Percentiles rank a stretch among this genome's conserved stretches.
Conservation (phyloP, 2,797 vertebrate species). For the Premnoplex brunnescens region DNA sequence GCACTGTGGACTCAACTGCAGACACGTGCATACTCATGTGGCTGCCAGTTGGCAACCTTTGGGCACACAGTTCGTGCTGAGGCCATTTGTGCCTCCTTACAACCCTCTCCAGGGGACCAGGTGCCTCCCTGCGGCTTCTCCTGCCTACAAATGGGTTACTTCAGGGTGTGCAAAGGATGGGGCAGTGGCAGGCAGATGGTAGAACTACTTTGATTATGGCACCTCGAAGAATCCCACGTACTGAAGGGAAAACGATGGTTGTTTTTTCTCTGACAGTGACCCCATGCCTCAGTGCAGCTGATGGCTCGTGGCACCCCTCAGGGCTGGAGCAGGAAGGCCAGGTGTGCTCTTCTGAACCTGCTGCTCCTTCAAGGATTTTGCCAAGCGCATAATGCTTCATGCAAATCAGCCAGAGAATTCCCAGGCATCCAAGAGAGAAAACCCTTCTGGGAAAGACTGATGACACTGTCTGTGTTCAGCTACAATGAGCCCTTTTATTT, state of each 20-base stretch:
- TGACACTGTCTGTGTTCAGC: neutral
- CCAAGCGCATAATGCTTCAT: neutral
- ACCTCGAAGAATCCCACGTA: neutral
- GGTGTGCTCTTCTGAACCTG: neutral
- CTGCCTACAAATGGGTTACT: too few relatives aligned
- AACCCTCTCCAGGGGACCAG: neutral
- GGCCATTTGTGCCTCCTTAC: neutral
- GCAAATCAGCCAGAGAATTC: neutral
- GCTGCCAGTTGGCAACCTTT: neutral
- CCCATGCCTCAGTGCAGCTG: neutral
- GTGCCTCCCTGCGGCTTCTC: neutral
- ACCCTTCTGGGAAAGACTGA: neutral
- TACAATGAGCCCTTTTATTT: neutral
- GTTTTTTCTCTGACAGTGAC: neutral
- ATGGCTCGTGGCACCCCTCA: neutral
- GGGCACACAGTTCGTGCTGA: neutral
- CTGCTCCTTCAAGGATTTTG: neutral
- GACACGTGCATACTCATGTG: neutral
- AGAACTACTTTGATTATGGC: neutral
- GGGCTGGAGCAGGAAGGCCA: neutral
- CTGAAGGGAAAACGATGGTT: neutral
- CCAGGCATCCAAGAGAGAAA: neutral
- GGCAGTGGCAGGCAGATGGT: neutral
- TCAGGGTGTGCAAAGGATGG: neutral
- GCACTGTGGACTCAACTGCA: neutral